Evolutionary conservation across 2,888 invertebrate genomes (phyloP).

Genomic region (Nasonovia ribisnigri): DNA sequence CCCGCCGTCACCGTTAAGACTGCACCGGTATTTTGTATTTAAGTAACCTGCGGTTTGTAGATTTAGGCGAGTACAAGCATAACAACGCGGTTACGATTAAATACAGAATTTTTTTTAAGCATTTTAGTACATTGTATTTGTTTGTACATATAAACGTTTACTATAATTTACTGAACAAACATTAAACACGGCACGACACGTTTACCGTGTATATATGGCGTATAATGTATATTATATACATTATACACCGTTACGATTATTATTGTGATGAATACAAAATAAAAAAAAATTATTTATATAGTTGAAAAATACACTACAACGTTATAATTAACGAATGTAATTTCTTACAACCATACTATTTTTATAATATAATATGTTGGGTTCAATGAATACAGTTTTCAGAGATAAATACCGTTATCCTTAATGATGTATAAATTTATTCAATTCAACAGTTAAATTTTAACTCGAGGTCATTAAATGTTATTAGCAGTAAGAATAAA

Average conservation of each 20-base stretch:
- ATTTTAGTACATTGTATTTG: background rate
- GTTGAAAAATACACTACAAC: background rate
- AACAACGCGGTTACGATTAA: background rate
- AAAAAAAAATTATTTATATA: background rate
- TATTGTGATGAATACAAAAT: background rate
- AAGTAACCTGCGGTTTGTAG: background rate
- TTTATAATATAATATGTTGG: background rate
- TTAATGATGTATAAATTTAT: background rate
- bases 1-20: background rate
- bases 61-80: conserved; percentile 7
- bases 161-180: background rate
- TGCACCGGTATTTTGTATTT: background rate
- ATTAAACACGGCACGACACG: background rate
- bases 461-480: background rate
- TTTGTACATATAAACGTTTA: background rate
- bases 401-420: conserved; percentile 33
- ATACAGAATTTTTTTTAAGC: background rate
- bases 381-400: background rate
- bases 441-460: background rate
- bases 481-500: background rate
- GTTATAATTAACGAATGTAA: background rate
- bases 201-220: background rate
- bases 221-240: background rate
- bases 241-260: background rate
- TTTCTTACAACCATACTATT: background rate